Conservation (phyloP, 2,888 invertebrate genomes). For the Polymixis flavicincta region DNA sequence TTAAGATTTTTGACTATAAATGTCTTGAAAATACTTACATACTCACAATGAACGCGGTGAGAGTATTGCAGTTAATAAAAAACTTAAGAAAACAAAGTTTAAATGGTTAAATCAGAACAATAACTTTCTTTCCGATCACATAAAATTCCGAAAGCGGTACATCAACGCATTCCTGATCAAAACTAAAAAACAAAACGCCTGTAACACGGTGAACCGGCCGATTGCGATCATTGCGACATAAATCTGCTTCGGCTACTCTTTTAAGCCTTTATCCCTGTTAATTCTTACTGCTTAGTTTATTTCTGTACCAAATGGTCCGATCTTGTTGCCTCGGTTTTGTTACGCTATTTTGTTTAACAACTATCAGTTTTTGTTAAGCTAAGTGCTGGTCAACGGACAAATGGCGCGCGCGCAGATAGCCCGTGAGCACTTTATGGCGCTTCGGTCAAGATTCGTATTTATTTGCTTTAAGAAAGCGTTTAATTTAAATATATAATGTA, state of each 20-base stretch:
- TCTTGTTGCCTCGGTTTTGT: constrained; percentile 86
- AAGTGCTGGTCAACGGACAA: constrained; percentile 89
- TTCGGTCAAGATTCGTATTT: constrained; percentile 66
- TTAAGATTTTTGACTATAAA: neutral
- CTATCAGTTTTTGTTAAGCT: constrained; percentile 90
- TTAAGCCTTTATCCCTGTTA: constrained; percentile 90
- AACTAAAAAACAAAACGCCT: constrained; percentile 83
- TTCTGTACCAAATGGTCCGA: constrained; percentile 87
- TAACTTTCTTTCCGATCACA: constrained; percentile 55
- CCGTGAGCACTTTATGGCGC: constrained; percentile 67
- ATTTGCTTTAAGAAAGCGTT: constrained; percentile 65
- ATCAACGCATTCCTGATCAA: constrained; percentile 76
- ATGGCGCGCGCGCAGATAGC: constrained; percentile 86
- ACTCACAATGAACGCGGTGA: too few relatives aligned
- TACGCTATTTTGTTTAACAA: constrained; percentile 88
- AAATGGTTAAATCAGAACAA: constrained; percentile 33
- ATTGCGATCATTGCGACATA: constrained; percentile 89
- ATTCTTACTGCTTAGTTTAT: constrained; percentile 91
- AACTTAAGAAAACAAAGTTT: neutral
- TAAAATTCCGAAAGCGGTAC: constrained; percentile 70
- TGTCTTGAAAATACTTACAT: neutral
- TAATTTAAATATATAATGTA: constrained; percentile 66
- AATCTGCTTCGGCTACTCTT: constrained; percentile 90
- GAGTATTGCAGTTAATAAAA: neutral
- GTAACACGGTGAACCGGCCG: constrained; percentile 86